A percentile compares a stretch with the other conserved stretches of the same genome.
These are phyloP conservation scores for Melanostoma mellinum DNA, from an alignment of 2,888 invertebrate species.

Conservation along the genomic window DNA sequence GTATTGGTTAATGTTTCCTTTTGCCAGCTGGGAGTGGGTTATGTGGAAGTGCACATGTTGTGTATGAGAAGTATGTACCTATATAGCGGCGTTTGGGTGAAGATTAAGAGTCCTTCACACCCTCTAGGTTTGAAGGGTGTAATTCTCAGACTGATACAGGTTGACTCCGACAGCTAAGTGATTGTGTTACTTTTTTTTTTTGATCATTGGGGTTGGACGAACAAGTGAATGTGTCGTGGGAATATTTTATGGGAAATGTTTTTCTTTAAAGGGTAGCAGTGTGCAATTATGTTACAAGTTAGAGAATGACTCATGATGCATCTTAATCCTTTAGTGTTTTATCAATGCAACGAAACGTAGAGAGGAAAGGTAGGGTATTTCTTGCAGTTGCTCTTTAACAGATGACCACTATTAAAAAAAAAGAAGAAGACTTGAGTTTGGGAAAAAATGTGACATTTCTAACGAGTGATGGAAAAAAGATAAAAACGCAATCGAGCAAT, in stretches of 20 bases:
- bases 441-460: too few relatives aligned
- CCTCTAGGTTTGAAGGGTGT: conserved; percentile 34
- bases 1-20: conserved; percentile 70
- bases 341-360: too few relatives aligned
- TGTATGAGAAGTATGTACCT: conserved; percentile 11
- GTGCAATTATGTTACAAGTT: too few relatives aligned
- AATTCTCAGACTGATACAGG: conserved; percentile 36
- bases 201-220: conserved; percentile 6
- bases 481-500: too few relatives aligned
- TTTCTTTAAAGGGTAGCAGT: too few relatives aligned
- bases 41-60: neutral
- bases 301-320: too few relatives aligned
- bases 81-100: neutral
- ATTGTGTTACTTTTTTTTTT: conserved; percentile 7
- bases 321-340: too few relatives aligned
- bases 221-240: conserved; percentile 65
- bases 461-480: too few relatives aligned
- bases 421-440: too few relatives aligned
- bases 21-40: conserved; percentile 36
- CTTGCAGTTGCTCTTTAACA: too few relatives aligned
- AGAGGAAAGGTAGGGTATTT: too few relatives aligned
- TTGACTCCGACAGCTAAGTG: conserved; percentile 25
- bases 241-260: conserved; percentile 6
- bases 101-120: conserved; percentile 59
- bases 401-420: too few relatives aligned